These are phyloP conservation scores for Hylyphantes graminicola DNA, from an alignment of 1,140 invertebrate species.

Conservation along the genomic window DNA sequence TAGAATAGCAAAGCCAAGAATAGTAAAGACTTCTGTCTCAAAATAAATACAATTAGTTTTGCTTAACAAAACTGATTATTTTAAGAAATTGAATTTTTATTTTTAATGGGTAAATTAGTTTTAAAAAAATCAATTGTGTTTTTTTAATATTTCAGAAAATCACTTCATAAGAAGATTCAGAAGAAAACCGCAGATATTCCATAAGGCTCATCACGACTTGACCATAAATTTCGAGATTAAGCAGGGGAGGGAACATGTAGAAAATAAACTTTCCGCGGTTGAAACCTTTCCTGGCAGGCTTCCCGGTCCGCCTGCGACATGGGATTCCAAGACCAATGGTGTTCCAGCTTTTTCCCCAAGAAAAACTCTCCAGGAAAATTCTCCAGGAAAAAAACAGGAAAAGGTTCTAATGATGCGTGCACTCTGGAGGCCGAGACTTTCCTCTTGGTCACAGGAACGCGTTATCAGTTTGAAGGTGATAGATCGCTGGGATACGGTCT, in stretches of 20 bases:
- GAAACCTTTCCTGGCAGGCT: conserved; percentile 24
- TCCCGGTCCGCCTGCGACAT: conserved; percentile 18
- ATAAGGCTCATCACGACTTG: conserved; percentile 32
- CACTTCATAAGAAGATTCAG: background rate
- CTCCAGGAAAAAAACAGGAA: background rate
- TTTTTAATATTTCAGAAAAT: too few relatives aligned
- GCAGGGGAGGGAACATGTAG: conserved; percentile 3
- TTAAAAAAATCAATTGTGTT: too few relatives aligned
- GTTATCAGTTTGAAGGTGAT: conserved; percentile 35
- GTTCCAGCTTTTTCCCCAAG: conserved; percentile 13
- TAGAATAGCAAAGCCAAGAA: too few relatives aligned
- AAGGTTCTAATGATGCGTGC: conserved; percentile 24
- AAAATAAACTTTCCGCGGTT: conserved; percentile 14
- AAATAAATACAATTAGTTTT: too few relatives aligned
- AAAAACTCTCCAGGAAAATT: background rate
- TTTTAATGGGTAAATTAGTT: too few relatives aligned
- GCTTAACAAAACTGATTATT: too few relatives aligned
- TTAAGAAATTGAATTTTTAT: too few relatives aligned
- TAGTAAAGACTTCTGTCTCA: too few relatives aligned
- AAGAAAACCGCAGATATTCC: conserved; percentile 27
- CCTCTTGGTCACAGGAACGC: conserved; percentile 30
- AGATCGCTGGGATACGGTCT: conserved; percentile 30
- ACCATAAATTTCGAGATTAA: conserved; percentile 41
- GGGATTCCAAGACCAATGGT: conserved; percentile 42
- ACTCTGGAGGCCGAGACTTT: conserved; percentile 12